Evolutionary conservation across 2,888 invertebrate species (phyloP).

Genomic region (Tanytarsus gracilentus): DNA sequence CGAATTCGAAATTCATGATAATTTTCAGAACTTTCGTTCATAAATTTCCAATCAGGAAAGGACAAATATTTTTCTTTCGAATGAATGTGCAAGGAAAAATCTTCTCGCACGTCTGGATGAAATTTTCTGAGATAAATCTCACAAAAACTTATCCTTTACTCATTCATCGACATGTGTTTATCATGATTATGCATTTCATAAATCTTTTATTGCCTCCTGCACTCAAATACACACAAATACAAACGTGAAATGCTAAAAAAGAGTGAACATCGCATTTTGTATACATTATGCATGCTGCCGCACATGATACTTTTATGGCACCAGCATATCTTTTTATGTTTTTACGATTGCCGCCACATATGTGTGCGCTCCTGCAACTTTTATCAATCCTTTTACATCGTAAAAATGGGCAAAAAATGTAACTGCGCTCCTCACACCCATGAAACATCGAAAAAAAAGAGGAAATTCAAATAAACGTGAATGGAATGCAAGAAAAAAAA

Average conservation of each 20-base stretch:
- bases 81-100: too few species aligned
- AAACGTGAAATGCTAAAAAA: background rate
- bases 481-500: conserved; percentile 14
- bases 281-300: conserved; percentile 8
- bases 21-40: too few species aligned
- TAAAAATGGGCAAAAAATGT: conserved; percentile 3
- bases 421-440: background rate
- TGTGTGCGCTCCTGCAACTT: conserved; percentile 3
- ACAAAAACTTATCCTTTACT: background rate
- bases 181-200: conserved; percentile 14
- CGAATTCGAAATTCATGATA: too few species aligned
- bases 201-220: conserved; percentile 5
- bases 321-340: conserved; percentile 22
- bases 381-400: conserved; percentile 23
- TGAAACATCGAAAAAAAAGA: conserved; percentile 1
- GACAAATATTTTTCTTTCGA: too few species aligned
- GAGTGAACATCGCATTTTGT: background rate
- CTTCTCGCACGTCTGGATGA: too few species aligned
- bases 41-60: too few species aligned
- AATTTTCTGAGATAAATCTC: too few species aligned
- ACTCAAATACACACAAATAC: background rate
- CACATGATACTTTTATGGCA: conserved; percentile 18
- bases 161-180: conserved; percentile 8
- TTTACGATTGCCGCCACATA: conserved; percentile 15
- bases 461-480: conserved; percentile 20